Evolutionary conservation across 2,888 invertebrate genomes (phyloP).

Genomic region (Dicyrtomina minuta): DNA sequence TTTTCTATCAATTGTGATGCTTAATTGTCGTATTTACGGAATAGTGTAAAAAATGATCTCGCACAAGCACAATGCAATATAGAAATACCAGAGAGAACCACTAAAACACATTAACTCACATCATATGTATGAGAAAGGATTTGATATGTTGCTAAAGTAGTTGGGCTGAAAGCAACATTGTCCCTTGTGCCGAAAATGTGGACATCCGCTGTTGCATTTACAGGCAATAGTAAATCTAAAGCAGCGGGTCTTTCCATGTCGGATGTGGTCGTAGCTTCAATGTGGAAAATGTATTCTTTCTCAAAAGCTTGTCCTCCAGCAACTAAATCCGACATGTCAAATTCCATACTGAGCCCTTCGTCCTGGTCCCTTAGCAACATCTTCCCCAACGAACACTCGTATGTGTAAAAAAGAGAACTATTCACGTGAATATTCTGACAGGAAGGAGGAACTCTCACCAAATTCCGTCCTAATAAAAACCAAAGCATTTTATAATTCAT

Average conservation of each 20-base stretch:
- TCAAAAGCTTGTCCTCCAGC: conserved; percentile 20
- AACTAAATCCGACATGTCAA: conserved; percentile 36
- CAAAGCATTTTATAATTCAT: too few relatives aligned
- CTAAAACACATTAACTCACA: conserved; percentile 15
- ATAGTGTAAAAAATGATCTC: too few relatives aligned
- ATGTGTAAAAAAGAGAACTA: not conserved
- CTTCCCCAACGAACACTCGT: conserved; percentile 35
- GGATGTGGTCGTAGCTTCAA: conserved; percentile 37
- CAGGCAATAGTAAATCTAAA: conserved; percentile 11
- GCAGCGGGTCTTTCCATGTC: conserved; percentile 21
- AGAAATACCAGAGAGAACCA: too few relatives aligned
- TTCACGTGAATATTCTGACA: conserved; percentile 22
- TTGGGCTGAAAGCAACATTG: conserved; percentile 12
- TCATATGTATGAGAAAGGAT: conserved; percentile 26
- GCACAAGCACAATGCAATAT: too few relatives aligned
- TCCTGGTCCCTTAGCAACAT: conserved; percentile 24
- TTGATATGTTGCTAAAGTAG: conserved; percentile 10
- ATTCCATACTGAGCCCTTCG: conserved; percentile 32
- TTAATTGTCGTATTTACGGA: too few relatives aligned
- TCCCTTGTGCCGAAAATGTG: conserved; percentile 3
- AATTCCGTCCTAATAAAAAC: conserved; percentile 23
- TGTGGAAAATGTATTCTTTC: conserved; percentile 30
- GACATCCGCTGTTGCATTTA: conserved; percentile 13
- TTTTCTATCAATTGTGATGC: too few relatives aligned
- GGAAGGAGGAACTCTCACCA: conserved; percentile 18